Evolutionary conservation across 2,888 invertebrate species (phyloP), one percentile per base, ranked within the genome.

Genomic region (Amaurobius ferox): DNA sequence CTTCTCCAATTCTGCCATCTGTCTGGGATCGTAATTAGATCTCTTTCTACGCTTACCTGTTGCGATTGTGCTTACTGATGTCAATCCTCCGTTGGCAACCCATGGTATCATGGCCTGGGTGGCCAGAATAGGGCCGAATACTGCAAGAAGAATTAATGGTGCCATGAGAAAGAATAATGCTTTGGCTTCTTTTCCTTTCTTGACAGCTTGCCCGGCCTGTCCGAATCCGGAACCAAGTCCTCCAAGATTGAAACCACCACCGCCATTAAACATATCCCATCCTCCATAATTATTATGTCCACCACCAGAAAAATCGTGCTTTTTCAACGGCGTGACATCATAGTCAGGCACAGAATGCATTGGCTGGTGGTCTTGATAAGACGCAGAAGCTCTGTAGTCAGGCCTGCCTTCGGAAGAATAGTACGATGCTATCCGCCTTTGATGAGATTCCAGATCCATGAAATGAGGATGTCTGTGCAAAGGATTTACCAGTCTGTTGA

Each of bases 41-140:
- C 67, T 39, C n/a, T 44, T 61, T 30, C 67, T 64, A 1, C 62
- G 23, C 40, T 55, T 67, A 6, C 78, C 66, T 7, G 78, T 78
- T n/a, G 78, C 85, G 7, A 78, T 44, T 0, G 85, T 67, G 9
- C 55, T 85, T 7, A 85, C 85, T 19, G 85, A 40, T 0, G 66
- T 73, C 26, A 85, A 19, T 1, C 78, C 85, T 26, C 78, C 85
- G 19, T 64, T 73, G 1, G 71, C 32, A 26, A 76, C 66, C 85
- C 85, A 85, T 11, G 85, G 85, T 3, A 85, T 32, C 85, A 85
- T 78, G 26, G 85, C 66, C 39, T 85, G 85, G 0, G 76, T 78
- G 7, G 85, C 85, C 13, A 85, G 44, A 61, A 85, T 61, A 2
- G 85, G 85, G 6, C 85, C 85, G 26, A 85, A 85, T 26, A 78